Evolutionary conservation across 2,113 vertebrate species (phyloP).

Genomic region (Camelus bactrianus): DNA sequence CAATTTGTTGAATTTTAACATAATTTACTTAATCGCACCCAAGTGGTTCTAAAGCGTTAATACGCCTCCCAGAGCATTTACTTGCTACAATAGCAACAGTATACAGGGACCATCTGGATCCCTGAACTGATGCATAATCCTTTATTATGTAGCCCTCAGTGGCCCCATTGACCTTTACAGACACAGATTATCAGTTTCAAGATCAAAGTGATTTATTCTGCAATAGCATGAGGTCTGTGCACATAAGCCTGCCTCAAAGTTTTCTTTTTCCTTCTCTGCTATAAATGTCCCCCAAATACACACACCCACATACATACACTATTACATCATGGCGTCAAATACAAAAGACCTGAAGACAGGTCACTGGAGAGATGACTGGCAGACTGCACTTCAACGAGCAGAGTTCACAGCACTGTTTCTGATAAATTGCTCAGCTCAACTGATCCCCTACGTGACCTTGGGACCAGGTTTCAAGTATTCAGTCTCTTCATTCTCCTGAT

Average conservation of each 20-base stretch:
- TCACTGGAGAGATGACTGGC: not conserved
- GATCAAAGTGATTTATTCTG: slow-evolving; percentile 68
- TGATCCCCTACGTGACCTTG: not conserved
- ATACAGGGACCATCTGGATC: slow-evolving; percentile 69
- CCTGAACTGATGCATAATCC: slow-evolving; percentile 45
- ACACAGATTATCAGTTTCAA: slow-evolving; percentile 60
- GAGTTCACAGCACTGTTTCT: not conserved
- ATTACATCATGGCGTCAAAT: not conserved
- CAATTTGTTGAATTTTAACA: slow-evolving; percentile 68
- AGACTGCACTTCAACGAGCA: slow-evolving; percentile 3
- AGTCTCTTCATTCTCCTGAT: not conserved
- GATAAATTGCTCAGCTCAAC: not conserved
- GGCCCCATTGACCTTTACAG: slow-evolving; percentile 71
- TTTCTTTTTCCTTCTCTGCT: not conserved
- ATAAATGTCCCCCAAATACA: not conserved
- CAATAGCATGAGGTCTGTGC: not conserved
- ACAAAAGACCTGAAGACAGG: not conserved
- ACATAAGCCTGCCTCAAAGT: not conserved
- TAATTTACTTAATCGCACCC: slow-evolving; percentile 68
- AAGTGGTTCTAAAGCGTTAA: slow-evolving; percentile 59
- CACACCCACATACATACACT: not conserved
- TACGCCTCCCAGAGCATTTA: slow-evolving; percentile 67
- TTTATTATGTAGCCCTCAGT: slow-evolving; percentile 64
- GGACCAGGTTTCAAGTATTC: not conserved
- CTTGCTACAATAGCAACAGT: slow-evolving; percentile 70